Evolutionary conservation across 37 sponge, comb jelly and placozoan genomes (phyloP), one percentile per base, ranked within the genome.

Genomic region (Aphrocallistes beatrix): DNA sequence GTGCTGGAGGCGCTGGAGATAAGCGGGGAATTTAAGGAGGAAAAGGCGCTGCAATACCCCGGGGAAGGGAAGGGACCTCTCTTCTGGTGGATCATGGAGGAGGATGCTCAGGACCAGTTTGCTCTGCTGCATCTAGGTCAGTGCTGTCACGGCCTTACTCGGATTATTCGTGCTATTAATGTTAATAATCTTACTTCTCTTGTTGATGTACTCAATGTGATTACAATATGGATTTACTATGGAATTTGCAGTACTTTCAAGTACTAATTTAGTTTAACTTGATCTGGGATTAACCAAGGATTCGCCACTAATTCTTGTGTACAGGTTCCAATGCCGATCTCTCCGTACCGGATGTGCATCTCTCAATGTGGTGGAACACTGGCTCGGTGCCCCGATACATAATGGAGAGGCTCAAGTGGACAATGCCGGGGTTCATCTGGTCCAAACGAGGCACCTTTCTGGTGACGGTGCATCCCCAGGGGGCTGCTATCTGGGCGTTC

Each of bases 401-500:
- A 89, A 96, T 81, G 83, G 90, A 81, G 92, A 94, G 42, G 88
- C 91, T 82, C 84, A 89, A 51, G 99, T 96, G 84, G 94, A 99
- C 87, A 94, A 85, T 88, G 93, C 93, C 34, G 90, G 96, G 48
- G 87, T 93, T n/a, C 86, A 93, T 82, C 37, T 98, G 97, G 94
- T 95, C 99, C 28, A 94, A 96, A 0, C 86, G 85, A 39, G 99
- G 99, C 6, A 89, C 94, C 0, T 98, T 95, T 88, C 91, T 98
- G 36, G 93, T 91, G 40, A 95, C 99, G 1, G 83, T 94, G 28
- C 99, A 98, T 86, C 88, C 51, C 8, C 91, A 90, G 82, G 99
- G 99, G 23, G 90, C 94, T 32, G 94, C 94, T 25, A 83, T 98
- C 36, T 98, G 99, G 99, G 99, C 96, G 1, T 89, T 89, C 0